Base-by-base conservation (phyloP, 2,888 invertebrate species). In the Melieria omissa region DNA sequence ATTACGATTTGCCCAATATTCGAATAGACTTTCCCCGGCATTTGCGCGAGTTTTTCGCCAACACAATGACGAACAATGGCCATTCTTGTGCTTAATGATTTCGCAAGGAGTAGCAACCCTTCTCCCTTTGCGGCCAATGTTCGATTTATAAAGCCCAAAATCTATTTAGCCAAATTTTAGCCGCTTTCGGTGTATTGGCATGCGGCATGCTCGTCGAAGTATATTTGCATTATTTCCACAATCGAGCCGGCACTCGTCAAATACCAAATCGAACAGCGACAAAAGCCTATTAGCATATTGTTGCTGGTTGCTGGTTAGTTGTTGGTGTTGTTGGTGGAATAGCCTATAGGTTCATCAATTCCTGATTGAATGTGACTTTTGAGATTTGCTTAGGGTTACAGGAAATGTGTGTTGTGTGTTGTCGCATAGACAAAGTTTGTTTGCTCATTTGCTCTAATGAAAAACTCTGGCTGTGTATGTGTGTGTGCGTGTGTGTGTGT, bases 11-110 rank as follows among this genome's bases (percentile, higher is more conserved):
- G 42, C 29, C 16, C n/a, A 54, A 65, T 44, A 65, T 54, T 8
- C n/a, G 44, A 29, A n/a, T 47, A 61, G 12, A 10, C 54, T 42
- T 54, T n/a, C 42, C 6, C 8, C 14, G n/a, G 7, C 41, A 14
- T 47, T 29, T 60, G 9, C 8, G 2, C 29, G 29, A 29, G 29
- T 29, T 69, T 69, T 70, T 70, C 29, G 70, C 57, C 70, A 55
- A 47, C 45, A 70, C 64, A 70, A 65, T 70, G n/a, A 49, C 70
- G 49, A 70, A 70, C 70, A 70, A 70, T 70, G 44, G 60, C n/a
- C 67, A 67, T 67, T 61, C 60, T 67, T 29, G 6, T 49, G 49
- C 69, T 55, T 63, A 69, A 62, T 55, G 69, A 63, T 62, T 69
- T 69, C 62, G 69, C 69, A 69, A 63, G 46, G 46, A 69, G 47